phyloP scores from a whole-genome alignment of 2,797 vertebrate species.

The Pipistrellus nathusii region DNA sequence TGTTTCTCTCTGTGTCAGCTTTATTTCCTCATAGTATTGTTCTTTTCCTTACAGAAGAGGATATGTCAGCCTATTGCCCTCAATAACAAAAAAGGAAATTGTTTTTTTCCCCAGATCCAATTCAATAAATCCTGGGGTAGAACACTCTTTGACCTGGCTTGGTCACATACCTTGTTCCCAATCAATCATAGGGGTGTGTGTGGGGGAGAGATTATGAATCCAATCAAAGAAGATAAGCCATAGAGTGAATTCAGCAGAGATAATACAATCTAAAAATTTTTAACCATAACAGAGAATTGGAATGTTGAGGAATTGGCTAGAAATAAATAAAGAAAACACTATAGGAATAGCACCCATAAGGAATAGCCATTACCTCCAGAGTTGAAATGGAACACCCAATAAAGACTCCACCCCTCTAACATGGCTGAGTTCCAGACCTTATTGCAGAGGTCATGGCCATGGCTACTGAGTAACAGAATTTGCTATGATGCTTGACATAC shows the following conservation, averaged over 20 bases:
- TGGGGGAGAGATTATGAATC: neutral
- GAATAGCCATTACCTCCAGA: neutral
- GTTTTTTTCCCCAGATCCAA: neutral
- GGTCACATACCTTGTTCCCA: neutral
- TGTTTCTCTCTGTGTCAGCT: neutral
- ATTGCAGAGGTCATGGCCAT: neutral
- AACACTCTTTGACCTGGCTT: neutral
- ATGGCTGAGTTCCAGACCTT: neutral
- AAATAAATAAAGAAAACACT: neutral
- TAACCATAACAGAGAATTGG: neutral
- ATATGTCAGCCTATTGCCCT: neutral
- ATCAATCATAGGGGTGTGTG: too few relatives aligned
- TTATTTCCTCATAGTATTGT: neutral
- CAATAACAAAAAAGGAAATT: neutral
- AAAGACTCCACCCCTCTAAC: rapidly evolving
- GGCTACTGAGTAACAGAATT: neutral
- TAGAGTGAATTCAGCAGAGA: neutral
- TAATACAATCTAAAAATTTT: neutral
- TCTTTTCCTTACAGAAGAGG: neutral
- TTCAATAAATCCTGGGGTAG: neutral
- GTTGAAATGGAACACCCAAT: neutral
- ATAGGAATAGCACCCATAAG: neutral
- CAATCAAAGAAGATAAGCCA: neutral
- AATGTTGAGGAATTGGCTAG: neutral
- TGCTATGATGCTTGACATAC: neutral